Evolutionary conservation across 2,888 invertebrate genomes (phyloP), one percentile per base, ranked within the genome.

Genomic region (Nephrocerus scutellatus): DNA sequence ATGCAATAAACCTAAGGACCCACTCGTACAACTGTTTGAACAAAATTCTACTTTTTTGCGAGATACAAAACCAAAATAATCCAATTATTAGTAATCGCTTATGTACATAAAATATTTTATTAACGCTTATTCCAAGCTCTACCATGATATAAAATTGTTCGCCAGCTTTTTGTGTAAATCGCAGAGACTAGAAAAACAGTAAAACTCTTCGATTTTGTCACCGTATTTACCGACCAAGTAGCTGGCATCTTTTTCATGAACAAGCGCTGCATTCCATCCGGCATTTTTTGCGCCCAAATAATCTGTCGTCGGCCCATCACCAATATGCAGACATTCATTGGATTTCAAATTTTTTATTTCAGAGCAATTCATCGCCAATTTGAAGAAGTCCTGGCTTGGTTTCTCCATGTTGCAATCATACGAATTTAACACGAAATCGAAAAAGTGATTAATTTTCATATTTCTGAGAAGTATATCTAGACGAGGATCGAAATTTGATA

Each of bases 401-500:
- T 93, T 93, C 53, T 79, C 79, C 41, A 71, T 71, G 20, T 82
- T 81, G 34, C 74, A 74, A 31, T 79, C 76, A 57, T 88, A 87
- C 0, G 92, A 91, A 5, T 82, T 79, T 9, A 90, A 47, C 29
- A 90, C 72, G 69, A 92, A 92, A 48, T 83, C 74, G 66, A 93
- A 88, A 59, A 80, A 79, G 36, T 79, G 69, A 33, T 73, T 60
- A n/a, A 92, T 64, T 38, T 74, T 75, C 23, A 82, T 71, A 52
- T 78, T 79, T 10, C 68, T 52, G 36, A 93, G 70, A 46, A 91
- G 75, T 5, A 72, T 70, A 43, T 77, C 72, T 3, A 93, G 70
- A 20, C 91, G 74, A 20, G 87, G 83, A 70, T 93, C 93, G 69
- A 84, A 89, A 68, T 93, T 93, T 6, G 92, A 89, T 49, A 93